Percentiles rank a stretch among this genome's conserved stretches.
Conservation (phyloP, 2,888 invertebrate genomes). For the Alentia gelatinosa region DNA sequence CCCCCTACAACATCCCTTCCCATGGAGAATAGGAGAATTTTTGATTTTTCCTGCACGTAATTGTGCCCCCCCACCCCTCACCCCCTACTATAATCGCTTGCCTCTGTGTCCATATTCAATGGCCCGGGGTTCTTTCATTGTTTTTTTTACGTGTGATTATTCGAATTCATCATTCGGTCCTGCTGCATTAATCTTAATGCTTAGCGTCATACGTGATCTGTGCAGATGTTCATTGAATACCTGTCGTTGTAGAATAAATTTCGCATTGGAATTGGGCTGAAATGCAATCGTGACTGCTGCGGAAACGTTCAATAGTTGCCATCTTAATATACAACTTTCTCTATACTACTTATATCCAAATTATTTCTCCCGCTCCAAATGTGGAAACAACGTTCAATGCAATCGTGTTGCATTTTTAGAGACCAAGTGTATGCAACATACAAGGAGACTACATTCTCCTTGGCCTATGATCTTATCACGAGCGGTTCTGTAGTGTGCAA, state of each 20-base stretch:
- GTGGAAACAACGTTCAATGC: no score
- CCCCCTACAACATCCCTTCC: no score
- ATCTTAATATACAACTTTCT: neutral
- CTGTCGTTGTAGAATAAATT: neutral
- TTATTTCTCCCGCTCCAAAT: no score
- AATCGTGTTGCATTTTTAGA: no score
- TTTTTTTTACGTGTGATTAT: neutral
- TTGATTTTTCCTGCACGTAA: neutral
- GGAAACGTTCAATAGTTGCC: neutral
- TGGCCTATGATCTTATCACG: no score
- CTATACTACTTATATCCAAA: neutral
- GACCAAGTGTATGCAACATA: no score
- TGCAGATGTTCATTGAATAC: no score
- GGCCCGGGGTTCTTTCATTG: neutral
- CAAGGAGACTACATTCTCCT: no score
- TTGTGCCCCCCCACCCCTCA: neutral
- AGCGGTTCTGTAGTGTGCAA: no score
- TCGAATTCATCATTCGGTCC: neutral
- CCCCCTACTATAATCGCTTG: neutral
- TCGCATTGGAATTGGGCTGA: neutral
- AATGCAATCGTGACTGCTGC: neutral
- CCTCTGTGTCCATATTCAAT: neutral
- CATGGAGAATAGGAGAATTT: no score
- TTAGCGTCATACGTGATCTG: neutral
- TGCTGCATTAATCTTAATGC: neutral